A percentile compares a stretch with the other conserved stretches of the same genome.
Evolutionary conservation across 1,140 invertebrate species (phyloP).

Genomic region (Nasonia giraulti): DNA sequence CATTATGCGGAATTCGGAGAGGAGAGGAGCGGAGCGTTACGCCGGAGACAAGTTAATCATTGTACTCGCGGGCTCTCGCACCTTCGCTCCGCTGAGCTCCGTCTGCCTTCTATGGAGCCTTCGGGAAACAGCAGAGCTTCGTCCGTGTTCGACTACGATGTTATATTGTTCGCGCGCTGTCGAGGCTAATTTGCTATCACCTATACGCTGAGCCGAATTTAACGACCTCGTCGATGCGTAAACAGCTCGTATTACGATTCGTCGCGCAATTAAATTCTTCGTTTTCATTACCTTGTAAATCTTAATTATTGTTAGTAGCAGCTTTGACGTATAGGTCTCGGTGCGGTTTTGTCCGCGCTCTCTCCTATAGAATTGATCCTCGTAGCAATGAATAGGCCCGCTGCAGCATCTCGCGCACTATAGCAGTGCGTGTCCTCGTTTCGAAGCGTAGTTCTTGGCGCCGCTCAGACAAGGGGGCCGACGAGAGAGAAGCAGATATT

Average conservation of each 20-base stretch:
- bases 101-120: background rate
- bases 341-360: too few relatives aligned
- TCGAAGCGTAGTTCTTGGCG: constrained; percentile 20
- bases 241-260: too few relatives aligned
- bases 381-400: too few relatives aligned
- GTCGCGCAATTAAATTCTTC: too few relatives aligned
- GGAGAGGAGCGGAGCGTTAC: background rate
- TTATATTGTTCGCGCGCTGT: background rate
- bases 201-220: too few relatives aligned
- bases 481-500: constrained; percentile 36
- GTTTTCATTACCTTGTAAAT: too few relatives aligned
- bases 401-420: constrained; percentile 28
- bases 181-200: too few relatives aligned
- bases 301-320: too few relatives aligned
- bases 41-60: constrained; percentile 17
- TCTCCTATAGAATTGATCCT: too few relatives aligned
- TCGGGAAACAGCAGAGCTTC: background rate
- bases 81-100: background rate
- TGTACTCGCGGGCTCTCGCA: background rate
- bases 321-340: too few relatives aligned
- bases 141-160: background rate
- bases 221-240: too few relatives aligned
- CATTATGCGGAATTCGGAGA: background rate
- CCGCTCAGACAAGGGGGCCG: constrained; percentile 22
- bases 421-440: constrained; percentile 36